Base-by-base conservation (phyloP, 1,140 invertebrate genomes). In the Dendrolimus kikuchii region DNA sequence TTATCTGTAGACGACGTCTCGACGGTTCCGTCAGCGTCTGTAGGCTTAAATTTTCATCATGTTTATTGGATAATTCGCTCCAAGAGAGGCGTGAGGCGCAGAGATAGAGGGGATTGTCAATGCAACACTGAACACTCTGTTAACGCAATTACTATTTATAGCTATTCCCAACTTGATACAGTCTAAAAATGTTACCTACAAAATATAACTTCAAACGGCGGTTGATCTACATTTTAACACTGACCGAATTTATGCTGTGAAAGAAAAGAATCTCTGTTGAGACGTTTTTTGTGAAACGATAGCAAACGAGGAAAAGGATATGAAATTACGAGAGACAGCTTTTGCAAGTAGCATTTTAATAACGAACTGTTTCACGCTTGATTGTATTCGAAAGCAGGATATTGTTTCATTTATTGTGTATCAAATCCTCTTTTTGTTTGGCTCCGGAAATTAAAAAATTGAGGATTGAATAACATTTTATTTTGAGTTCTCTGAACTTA, bases 31-130 rank as follows among this genome's bases (percentile, higher is more conserved):
- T 80, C 75, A 72, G 76, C 73, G 69, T 66, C 74, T 78, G 69
- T 77, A 71, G 77, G 77, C 78, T 82, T 82, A 83, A 86, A 83
- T 86, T 81, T 86, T 86, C 82, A 86, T 83, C 82, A 83, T 80
- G 78, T 83, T 85, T 83, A 82, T 81, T 79, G 79, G 82, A 86
- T 83, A 83, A 86, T 86, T 81, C 82, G 64, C 68, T 69, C 66
- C 68, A 51, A 69, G 62, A 63, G 64, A 68, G 62, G 78, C 79
- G 69, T 85, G 81, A 81, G 68, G 59, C 61, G 48, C 51, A 37
- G 71, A 79, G 81, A 85, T 85, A 85, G 75, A 76, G 68, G 55
- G 79, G 77, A 81, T 85, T 77, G 64, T 76, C 65, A 66, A 81
- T 85, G 81, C 79, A 81, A 85, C 81, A 76, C 62, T 83, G 81